A percentile compares a stretch with the other conserved stretches of the same genome.
phyloP scores from a whole-genome alignment of 2,113 vertebrate genomes.

The Megaleporinus macrocephalus region DNA sequence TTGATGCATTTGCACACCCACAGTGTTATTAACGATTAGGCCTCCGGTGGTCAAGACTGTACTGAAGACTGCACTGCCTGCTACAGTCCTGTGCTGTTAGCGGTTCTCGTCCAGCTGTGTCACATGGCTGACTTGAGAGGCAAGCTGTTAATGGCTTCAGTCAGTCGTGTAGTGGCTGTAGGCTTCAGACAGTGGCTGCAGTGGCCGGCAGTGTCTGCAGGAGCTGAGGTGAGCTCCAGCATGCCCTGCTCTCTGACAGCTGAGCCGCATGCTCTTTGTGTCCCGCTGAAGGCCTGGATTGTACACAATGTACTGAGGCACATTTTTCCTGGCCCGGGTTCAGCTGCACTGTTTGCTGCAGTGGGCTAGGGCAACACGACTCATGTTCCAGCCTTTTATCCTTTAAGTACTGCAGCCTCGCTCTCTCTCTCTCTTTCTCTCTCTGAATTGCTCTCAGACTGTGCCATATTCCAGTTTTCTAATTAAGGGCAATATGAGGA shows the following conservation, averaged over 20 bases:
- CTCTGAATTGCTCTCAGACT: conserved; percentile 1
- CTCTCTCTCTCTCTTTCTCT: conserved; percentile 18
- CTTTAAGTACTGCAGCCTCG: conserved; percentile 13
- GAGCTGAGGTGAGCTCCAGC: conserved; percentile 24
- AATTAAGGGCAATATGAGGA: too few species aligned
- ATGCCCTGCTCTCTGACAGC: conserved; percentile 43
- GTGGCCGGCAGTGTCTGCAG: conserved; percentile 8
- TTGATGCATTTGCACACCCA: too few species aligned
- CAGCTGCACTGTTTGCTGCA: conserved; percentile 64
- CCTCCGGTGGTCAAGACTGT: background rate
- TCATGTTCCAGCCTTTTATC: conserved; percentile 36
- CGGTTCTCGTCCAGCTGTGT: background rate
- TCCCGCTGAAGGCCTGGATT: conserved; percentile 50
- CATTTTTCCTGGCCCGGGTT: conserved; percentile 72
- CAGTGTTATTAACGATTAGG: too few species aligned
- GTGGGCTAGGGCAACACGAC: conserved; percentile 63
- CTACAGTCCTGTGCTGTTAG: background rate
- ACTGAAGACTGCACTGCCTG: background rate
- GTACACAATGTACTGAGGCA: conserved; percentile 75
- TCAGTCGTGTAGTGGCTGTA: background rate
- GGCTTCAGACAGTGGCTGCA: background rate
- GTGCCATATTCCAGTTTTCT: conserved; percentile 26
- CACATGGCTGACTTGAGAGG: background rate
- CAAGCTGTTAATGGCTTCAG: background rate
- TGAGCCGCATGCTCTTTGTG: conserved; percentile 53